A percentile compares a stretch with the other conserved stretches of the same genome.
Conservation (phyloP, 2,797 vertebrate genomes). For the Coilia nasus region DNA sequence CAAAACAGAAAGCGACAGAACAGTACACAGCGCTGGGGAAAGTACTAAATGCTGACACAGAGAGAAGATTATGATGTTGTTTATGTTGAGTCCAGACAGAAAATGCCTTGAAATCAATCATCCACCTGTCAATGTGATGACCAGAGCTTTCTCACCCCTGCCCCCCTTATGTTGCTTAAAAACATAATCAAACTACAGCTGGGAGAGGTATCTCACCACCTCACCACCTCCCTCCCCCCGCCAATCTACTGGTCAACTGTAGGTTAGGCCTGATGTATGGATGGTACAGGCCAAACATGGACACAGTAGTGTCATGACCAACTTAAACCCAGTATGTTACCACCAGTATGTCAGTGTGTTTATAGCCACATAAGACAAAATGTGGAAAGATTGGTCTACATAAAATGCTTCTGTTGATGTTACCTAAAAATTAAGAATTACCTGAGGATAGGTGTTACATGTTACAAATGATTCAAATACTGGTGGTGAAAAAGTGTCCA, state of each 20-base stretch:
- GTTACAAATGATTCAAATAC: not conserved
- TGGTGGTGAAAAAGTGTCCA: not conserved
- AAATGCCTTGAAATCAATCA: constrained; percentile 8
- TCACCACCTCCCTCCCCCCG: too few relatives aligned
- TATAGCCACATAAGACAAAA: not conserved
- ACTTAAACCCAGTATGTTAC: not conserved
- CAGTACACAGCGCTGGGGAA: not conserved
- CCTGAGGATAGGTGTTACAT: not conserved
- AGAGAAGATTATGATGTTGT: constrained; percentile 22
- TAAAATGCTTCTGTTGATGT: not conserved
- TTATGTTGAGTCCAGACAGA: constrained; percentile 25
- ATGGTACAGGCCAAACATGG: not conserved
- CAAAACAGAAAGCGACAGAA: constrained; percentile 23
- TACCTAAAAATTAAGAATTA: not conserved
- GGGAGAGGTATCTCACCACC: not conserved
- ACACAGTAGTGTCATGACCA: not conserved
- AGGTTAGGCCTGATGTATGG: not conserved
- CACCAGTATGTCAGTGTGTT: not conserved
- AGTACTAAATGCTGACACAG: constrained; percentile 15
- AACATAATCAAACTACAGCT: not conserved
- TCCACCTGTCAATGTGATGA: constrained; percentile 9
- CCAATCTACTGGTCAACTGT: not conserved
- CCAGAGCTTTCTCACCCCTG: not conserved
- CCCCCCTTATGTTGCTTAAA: not conserved
- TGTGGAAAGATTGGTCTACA: not conserved